phyloP scores from a whole-genome alignment of 2,113 vertebrate genomes.

The Bos taurus region DNA sequence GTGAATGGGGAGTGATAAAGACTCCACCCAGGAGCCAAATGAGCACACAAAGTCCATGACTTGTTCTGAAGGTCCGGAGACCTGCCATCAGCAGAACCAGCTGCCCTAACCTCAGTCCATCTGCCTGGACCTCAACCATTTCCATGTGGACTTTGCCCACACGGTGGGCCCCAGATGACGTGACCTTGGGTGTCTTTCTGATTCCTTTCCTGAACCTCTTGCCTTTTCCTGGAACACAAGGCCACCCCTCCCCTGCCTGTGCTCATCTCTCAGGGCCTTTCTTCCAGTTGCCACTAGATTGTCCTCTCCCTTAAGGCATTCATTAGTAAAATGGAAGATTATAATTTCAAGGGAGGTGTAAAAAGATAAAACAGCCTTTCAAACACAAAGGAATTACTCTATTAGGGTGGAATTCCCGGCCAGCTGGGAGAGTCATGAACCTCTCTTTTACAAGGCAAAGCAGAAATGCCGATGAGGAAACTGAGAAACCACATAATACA shows the following conservation, averaged over 20 bases:
- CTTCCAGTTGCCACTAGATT: neutral
- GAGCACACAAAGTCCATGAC: neutral
- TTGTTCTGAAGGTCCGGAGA: neutral
- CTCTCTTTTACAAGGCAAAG: neutral
- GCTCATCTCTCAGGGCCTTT: neutral
- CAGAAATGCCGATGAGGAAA: neutral
- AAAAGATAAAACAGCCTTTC: neutral
- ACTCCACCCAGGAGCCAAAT: neutral
- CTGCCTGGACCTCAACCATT: neutral
- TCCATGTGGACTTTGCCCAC: neutral
- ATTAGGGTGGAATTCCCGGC: neutral
- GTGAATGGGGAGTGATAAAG: neutral
- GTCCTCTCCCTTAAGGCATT: neutral
- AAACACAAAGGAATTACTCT: neutral
- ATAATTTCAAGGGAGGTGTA: neutral
- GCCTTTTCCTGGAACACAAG: neutral
- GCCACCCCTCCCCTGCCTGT: neutral
- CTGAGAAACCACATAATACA: neutral
- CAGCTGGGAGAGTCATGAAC: neutral
- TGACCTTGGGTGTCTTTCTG: neutral
- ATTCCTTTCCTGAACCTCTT: neutral
- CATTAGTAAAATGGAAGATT: neutral
- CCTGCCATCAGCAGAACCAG: neutral
- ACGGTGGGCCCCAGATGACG: neutral
- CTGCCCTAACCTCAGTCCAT: neutral